Base-by-base conservation (phyloP, 1,140 invertebrate species). In the Solenopsis fugax region DNA sequence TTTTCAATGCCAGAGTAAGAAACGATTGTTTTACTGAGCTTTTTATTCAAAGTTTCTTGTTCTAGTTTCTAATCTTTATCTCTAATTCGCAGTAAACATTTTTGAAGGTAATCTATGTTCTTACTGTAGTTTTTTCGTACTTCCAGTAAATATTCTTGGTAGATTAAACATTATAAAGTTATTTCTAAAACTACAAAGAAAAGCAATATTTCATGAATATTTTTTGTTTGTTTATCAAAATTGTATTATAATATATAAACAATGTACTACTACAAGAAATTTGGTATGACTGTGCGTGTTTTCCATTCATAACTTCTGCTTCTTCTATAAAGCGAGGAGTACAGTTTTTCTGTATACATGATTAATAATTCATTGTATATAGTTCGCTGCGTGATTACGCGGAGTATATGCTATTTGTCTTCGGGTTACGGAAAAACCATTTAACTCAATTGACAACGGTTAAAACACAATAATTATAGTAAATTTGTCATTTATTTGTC, bases 301-400 rank as follows among this genome's bases (percentile, higher is more conserved):
- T 48, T 37, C 21, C 16, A 48, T 37, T 24, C 12, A 62, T 77
- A 62, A 77, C 48, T 77, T 34, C 54, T 56, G 3, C 9, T 77
- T 37, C 24, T 64, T 48, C 6, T 13, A 3, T 48, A 34, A 77
- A 0, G 18, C 3, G 2, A 16, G 16, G 24, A n/a, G 24, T 37
- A 48, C 5, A 2, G 2, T 62, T 12, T 50, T 80, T 21, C 5
- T 29, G 0, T 50, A 34, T 5, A 41, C 41, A 4, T 12, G 21
- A 50, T 13, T 78, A 37, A 29, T 29, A 29, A 29, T 29, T 29
- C 29, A 29, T 2, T 29, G 29, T 29, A 29, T 29, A 29, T 29
- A 29, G 29, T 29, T 29, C 10, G 10, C n/a, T 78, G 0, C 24
- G 9, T 41, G 9, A 80, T 80, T 65, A 80, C 4, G 21, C 7